Conservation (phyloP, 2,888 invertebrate species). For the Eupithecia exiguata region DNA sequence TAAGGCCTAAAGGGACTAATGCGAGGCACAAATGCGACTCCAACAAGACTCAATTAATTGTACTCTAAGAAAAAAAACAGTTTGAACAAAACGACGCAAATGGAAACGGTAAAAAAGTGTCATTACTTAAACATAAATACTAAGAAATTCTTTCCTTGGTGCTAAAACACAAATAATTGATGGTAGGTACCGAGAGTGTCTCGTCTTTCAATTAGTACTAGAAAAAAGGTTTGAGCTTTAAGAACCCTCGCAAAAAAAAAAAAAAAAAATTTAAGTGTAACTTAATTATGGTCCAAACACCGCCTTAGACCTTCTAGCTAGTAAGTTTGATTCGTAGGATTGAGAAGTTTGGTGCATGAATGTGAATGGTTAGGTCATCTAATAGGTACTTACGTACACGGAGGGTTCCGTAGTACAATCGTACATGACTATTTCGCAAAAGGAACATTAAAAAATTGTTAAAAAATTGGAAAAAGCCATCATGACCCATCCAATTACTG, state of each 20-base stretch:
- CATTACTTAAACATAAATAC: conserved; percentile 17
- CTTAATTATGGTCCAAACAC: not conserved
- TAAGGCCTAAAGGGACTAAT: too few species aligned
- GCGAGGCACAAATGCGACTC: too few species aligned
- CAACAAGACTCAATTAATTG: not conserved
- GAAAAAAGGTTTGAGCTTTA: conserved; percentile 17
- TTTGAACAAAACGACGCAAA: not conserved
- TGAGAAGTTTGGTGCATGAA: not conserved
- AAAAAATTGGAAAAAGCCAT: too few species aligned
- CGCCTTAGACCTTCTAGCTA: not conserved
- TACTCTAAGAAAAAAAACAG: not conserved
- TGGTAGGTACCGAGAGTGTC: conserved; percentile 38
- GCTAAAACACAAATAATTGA: conserved; percentile 36
- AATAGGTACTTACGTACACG: too few species aligned
- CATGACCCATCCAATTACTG: too few species aligned
- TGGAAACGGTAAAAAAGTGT: conserved; percentile 8
- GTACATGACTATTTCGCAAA: too few species aligned
- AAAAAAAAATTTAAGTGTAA: not conserved
- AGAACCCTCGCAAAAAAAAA: not conserved
- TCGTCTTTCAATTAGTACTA: conserved; percentile 45
- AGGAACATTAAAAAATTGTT: too few species aligned
- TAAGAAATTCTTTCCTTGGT: conserved; percentile 25
- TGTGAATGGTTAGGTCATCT: not conserved
- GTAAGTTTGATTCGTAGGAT: not conserved
- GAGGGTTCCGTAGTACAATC: too few species aligned